Percentiles rank a stretch among this genome's conserved stretches.
phyloP scores from a whole-genome alignment of 2,888 invertebrate species.

The Drosophila mimica region DNA sequence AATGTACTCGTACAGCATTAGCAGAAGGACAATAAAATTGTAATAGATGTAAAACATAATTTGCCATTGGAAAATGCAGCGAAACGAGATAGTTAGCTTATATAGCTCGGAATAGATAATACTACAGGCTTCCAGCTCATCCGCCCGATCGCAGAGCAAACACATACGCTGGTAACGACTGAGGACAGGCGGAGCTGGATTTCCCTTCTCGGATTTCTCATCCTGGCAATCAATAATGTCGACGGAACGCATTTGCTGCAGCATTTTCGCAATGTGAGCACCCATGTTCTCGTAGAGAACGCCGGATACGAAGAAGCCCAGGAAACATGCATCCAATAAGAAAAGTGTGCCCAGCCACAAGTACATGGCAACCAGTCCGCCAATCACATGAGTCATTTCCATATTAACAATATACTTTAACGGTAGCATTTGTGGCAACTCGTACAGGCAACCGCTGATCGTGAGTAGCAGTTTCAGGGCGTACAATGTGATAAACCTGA shows the following conservation, averaged over 20 bases:
- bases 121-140: constrained; percentile 71
- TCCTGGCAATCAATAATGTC: constrained; percentile 47
- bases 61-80: constrained; percentile 74
- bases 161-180: constrained; percentile 69
- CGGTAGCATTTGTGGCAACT: constrained; percentile 58
- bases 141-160: constrained; percentile 70
- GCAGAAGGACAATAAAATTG: constrained; percentile 70
- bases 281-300: constrained; percentile 72
- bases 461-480: constrained; percentile 64
- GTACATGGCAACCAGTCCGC: constrained; percentile 55
- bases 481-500: constrained; percentile 57
- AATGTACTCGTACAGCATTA: constrained; percentile 73
- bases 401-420: background rate
- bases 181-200: constrained; percentile 5
- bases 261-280: constrained; percentile 53
- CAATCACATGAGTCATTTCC: background rate
- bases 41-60: constrained; percentile 79
- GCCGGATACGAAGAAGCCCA: constrained; percentile 73
- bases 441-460: constrained; percentile 62
- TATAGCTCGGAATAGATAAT: constrained; percentile 71
- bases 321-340: constrained; percentile 71
- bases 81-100: constrained; percentile 60
- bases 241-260: constrained; percentile 59
- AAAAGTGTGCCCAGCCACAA: constrained; percentile 76
- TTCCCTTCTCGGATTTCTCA: background rate